Base-by-base conservation (phyloP, 2,113 vertebrate genomes). In the Dolichotis patagonum region DNA sequence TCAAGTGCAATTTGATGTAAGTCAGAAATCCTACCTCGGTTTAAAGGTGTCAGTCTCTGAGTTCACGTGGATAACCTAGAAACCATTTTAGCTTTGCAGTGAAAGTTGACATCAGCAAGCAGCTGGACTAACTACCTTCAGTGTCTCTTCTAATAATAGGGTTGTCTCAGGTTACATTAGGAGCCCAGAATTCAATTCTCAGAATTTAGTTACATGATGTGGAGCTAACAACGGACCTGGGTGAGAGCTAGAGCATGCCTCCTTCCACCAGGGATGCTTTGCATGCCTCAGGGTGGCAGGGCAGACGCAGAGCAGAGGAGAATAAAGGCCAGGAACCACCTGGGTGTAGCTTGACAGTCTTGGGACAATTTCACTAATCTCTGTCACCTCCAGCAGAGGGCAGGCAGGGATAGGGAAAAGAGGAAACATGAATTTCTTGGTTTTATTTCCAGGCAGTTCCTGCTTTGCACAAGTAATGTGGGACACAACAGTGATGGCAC, bases 331-430 rank as follows among this genome's bases (percentile, higher is more conserved):
- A 83, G 49, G 28, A 75, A 90, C 11, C 22, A 73, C 28, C 35
- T 30, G 6, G 7, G 5, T 30, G 28, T 63, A 80, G 56, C 17
- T 63, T 30, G 65, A 28, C 20, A 20, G 56, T 85, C 46, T 46
- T 49, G 56, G 60, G 38, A 82, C 62, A 92, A 35, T n/a, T 75
- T 93, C 56, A 85, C 56, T 65, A 46, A 71, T 88, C 65, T 58
- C 80, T 69, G 85, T 58, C 71, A 88, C 88, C 62, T 96, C 97
- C 95, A 97, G 97, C 92, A 98, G 97, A 97, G 96, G 96, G 96
- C 96, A 92, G 97, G 87, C 95, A 46, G 95, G 82, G 87, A 94
- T 69, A 97, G 92, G 78, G 28, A 94, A 88, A 82, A 85, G 8
- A 90, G 8, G 19, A 86, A 88, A 83, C 19, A 4, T 7, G 0